Evolutionary conservation across 2,888 invertebrate species (phyloP).

Genomic region (Salpingus planirostris): DNA sequence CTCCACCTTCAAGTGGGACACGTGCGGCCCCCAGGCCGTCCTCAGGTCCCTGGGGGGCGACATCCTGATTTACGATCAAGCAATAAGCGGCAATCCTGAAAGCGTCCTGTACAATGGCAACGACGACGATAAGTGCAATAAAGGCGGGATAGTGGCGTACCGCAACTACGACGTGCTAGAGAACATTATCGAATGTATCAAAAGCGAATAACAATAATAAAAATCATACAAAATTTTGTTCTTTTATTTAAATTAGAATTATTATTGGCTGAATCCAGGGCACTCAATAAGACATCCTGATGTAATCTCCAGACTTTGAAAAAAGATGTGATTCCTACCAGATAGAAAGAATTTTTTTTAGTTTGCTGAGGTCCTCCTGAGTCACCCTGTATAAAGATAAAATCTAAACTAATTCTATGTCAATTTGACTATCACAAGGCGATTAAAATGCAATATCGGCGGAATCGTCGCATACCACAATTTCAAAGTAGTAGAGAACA

Average conservation of each 20-base stretch:
- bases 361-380: neutral
- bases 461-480: constrained; percentile 42
- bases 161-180: constrained; percentile 26
- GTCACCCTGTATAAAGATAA: neutral
- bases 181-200: constrained; percentile 19
- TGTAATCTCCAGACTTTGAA: too few relatives aligned
- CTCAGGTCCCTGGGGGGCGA: constrained; percentile 73
- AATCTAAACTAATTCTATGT: too few relatives aligned
- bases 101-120: constrained; percentile 16
- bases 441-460: constrained; percentile 39
- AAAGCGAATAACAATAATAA: constrained; percentile 11
- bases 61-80: constrained; percentile 34
- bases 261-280: constrained; percentile 14
- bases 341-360: neutral
- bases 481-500: constrained; percentile 22
- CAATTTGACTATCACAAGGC: too few relatives aligned
- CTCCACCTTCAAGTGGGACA: constrained; percentile 86
- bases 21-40: constrained; percentile 84
- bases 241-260: too few relatives aligned
- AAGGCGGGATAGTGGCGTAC: constrained; percentile 42
- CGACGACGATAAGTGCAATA: constrained; percentile 33
- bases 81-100: constrained; percentile 13
- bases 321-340: neutral
- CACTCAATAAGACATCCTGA: too few relatives aligned
- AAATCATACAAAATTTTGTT: too few relatives aligned